Percentiles rank a stretch among this genome's conserved stretches.
These are phyloP conservation scores for Triops cancriformis DNA, from an alignment of 1,140 invertebrate species.

Conservation along the genomic window DNA sequence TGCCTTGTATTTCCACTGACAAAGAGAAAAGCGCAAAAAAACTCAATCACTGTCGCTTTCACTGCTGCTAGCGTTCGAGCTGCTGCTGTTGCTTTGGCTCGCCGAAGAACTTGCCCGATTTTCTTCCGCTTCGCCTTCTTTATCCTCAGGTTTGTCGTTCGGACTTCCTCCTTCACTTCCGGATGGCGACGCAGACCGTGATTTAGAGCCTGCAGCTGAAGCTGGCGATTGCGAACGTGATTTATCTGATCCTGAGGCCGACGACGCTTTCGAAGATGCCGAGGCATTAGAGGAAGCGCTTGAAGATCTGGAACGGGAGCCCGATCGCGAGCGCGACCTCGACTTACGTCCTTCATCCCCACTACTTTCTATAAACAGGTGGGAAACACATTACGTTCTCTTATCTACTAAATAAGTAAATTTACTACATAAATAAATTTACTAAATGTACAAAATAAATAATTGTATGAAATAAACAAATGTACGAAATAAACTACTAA, in stretches of 20 bases:
- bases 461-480: no score
- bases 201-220: constrained; percentile 16
- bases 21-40: not conserved
- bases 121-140: constrained; percentile 13
- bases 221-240: not conserved
- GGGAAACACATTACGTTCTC: not conserved
- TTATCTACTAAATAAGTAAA: no score
- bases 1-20: not conserved
- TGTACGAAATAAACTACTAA: not conserved
- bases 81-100: constrained; percentile 24
- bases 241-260: not conserved
- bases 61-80: constrained; percentile 27
- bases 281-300: constrained; percentile 18
- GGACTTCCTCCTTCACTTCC: not conserved
- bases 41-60: constrained; percentile 26
- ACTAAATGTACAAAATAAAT: no score
- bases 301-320: constrained; percentile 31
- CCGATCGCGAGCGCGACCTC: constrained; percentile 28
- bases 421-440: no score
- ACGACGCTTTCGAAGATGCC: constrained; percentile 6
- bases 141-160: constrained; percentile 1
- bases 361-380: not conserved
- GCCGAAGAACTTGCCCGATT: constrained; percentile 26
- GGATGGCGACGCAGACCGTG: constrained; percentile 2
- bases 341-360: constrained; percentile 23